Conservation (phyloP, 2,888 invertebrate species). For the Uloborus plumipes region DNA sequence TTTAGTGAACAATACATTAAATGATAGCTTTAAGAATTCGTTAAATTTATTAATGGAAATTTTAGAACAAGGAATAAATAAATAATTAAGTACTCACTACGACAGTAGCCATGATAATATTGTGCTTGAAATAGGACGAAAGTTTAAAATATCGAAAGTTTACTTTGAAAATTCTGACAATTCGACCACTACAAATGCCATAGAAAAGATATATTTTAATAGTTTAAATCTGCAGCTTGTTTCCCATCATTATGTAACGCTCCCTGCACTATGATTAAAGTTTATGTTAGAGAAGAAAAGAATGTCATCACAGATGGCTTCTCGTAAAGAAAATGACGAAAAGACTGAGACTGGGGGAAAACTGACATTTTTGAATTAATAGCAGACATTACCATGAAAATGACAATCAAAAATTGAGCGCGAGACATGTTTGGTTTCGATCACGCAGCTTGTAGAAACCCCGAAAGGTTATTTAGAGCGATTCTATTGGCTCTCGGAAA, state of each 20-base stretch:
- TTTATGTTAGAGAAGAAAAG: neutral
- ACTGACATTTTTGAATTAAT: constrained; percentile 18
- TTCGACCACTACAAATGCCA: no score
- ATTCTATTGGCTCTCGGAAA: constrained; percentile 22
- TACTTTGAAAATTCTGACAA: no score
- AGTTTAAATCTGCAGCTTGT: no score
- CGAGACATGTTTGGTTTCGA: neutral
- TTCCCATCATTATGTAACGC: no score
- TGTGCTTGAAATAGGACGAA: neutral
- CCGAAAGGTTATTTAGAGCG: neutral
- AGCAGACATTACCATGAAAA: constrained; percentile 20
- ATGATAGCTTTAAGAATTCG: no score
- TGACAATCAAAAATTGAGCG: constrained; percentile 20
- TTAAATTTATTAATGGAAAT: no score
- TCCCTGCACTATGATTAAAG: no score
- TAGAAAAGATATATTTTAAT: no score
- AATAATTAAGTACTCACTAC: neutral
- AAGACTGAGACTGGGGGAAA: neutral
- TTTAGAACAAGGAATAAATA: neutral
- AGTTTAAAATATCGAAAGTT: no score
- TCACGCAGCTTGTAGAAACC: constrained; percentile 24
- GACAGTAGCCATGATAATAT: neutral
- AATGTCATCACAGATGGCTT: neutral
- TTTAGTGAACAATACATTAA: no score
- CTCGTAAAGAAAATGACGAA: constrained; percentile 18